A percentile compares a stretch with the other conserved stretches of the same genome.
phyloP scores from a whole-genome alignment of 2,113 vertebrate species.

The Alligator sinensis region DNA sequence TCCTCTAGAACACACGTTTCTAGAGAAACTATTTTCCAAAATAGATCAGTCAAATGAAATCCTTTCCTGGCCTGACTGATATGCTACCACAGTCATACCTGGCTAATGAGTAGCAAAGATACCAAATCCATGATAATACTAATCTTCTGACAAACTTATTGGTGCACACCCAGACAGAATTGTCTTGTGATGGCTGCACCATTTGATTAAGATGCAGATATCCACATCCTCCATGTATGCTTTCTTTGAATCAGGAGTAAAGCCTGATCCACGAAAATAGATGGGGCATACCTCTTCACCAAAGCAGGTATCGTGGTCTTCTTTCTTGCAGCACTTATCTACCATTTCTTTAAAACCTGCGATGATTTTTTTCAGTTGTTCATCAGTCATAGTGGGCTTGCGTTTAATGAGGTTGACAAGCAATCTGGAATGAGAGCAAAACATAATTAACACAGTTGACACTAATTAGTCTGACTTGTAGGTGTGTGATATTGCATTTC shows the following conservation, averaged over 20 bases:
- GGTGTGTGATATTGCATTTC: not conserved
- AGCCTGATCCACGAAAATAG: not conserved
- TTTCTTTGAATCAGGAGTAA: not conserved
- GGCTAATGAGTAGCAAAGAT: not conserved
- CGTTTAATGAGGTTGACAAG: conserved; percentile 35
- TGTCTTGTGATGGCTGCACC: not conserved
- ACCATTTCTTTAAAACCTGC: not conserved
- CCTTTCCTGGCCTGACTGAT: not conserved
- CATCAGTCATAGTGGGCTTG: not conserved
- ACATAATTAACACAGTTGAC: not conserved
- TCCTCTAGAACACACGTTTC: not conserved
- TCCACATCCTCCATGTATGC: not conserved
- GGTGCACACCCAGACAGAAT: not conserved
- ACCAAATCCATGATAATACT: not conserved
- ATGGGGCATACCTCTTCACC: conserved; percentile 4
- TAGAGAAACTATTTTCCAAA: not conserved
- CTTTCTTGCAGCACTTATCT: not conserved
- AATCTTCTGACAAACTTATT: not conserved
- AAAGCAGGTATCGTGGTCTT: conserved; percentile 14
- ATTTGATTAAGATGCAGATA: not conserved
- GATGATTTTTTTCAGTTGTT: not conserved
- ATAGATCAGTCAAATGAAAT: not conserved
- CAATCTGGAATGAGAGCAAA: conserved; percentile 2
- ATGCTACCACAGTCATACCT: not conserved
- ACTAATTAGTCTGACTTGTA: not conserved